Base-by-base conservation (phyloP, 2,797 vertebrate genomes). In the Sebastes jordani region DNA sequence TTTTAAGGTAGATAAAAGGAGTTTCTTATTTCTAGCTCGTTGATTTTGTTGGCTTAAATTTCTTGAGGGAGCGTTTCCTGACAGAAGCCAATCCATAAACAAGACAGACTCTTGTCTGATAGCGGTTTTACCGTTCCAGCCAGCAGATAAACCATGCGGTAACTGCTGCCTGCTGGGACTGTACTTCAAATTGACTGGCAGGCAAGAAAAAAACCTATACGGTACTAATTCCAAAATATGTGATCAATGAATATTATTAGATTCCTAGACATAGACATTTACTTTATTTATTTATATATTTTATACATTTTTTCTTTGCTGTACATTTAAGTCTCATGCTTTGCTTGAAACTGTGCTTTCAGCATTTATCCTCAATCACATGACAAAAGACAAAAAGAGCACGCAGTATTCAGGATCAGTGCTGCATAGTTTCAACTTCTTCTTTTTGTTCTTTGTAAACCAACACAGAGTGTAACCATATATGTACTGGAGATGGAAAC, bases 381-480 rank as follows among this genome's bases (percentile, higher is more conserved):
- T 82, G 77, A 91, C 73, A 87, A 81, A 46, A 86, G 29, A 88
- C 30, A 68, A 22, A 63, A 64, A 62, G 63, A 83, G 67, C 65
- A 71, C 59, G 91, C 85, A 89, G 86, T 91, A 83, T 90, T 91
- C 77, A 89, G 82, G 88, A 94, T 93, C 59, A 92, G 91, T 87
- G 93, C 91, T 94, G 91, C 91, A 90, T 93, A 93, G 92, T 90
- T 92, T 92, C 85, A 85, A 77, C 82, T 90, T 49, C 82, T 90
- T 49, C 14, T 46, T 46, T 46, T 46, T 88, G 23, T 65, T 83
- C 30, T 86, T 78, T 86, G 83, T 92, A 91, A 91, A 93, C 84
- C 71, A 82, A 70, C 64, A 52, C 16, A 80, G 59, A 70, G 76
- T 52, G 49, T 32, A 76, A 82, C 22, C 2, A 5, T 71, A 11